A percentile compares a stretch with the other conserved stretches of the same genome.
These are phyloP conservation scores for Didymodactylos carnosus DNA, from an alignment of 2,888 invertebrate species.

Conservation along the genomic window DNA sequence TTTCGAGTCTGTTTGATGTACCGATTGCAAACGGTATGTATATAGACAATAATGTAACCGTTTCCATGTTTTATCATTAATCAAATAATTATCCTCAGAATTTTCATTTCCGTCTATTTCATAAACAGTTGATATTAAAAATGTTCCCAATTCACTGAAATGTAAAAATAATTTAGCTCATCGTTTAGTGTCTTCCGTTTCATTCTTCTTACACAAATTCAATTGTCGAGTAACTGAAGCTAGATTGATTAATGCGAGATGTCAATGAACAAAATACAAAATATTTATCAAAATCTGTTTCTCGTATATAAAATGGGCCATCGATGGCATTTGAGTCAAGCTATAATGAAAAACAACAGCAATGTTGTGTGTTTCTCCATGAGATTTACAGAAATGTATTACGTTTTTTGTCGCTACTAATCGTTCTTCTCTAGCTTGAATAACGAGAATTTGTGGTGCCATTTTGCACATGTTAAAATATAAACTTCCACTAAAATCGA, in stretches of 20 bases:
- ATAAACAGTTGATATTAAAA: too few relatives aligned
- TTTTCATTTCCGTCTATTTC: too few relatives aligned
- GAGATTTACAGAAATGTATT: neutral
- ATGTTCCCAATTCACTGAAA: neutral
- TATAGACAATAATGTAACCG: neutral
- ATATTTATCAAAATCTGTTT: neutral
- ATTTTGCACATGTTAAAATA: neutral
- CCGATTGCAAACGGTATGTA: neutral
- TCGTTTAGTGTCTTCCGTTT: too few relatives aligned
- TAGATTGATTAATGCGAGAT: neutral
- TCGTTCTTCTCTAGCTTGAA: neutral
- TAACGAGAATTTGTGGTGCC: neutral
- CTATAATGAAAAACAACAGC: neutral
- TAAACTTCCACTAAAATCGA: neutral
- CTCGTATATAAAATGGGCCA: neutral
- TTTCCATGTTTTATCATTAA: neutral
- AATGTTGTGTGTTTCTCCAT: neutral
- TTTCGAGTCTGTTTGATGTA: too few relatives aligned
- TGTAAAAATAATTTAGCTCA: neutral
- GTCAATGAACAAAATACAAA: neutral
- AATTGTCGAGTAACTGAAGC: neutral
- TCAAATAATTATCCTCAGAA: too few relatives aligned
- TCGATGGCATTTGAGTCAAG: neutral
- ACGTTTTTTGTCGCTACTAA: neutral
- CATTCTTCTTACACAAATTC: neutral